These are phyloP conservation scores for Tamias sibiricus DNA, from an alignment of 2,113 vertebrate genomes.

Conservation along the genomic window DNA sequence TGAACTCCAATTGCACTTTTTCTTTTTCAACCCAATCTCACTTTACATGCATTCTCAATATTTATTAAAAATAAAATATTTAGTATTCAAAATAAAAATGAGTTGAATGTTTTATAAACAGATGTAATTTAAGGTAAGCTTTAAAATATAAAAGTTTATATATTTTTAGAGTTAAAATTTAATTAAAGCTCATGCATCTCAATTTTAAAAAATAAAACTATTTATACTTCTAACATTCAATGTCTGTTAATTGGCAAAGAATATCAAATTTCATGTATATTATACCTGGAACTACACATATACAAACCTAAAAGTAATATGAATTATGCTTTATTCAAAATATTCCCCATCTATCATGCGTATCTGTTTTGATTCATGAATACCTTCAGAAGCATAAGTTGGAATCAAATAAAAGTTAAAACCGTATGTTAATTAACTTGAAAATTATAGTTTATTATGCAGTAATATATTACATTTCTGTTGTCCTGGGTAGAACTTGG, in stretches of 20 bases:
- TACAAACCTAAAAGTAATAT: background rate
- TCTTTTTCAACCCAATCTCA: too few species aligned
- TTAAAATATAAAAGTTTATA: background rate
- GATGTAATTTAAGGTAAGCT: background rate
- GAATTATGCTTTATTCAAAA: background rate
- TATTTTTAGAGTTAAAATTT: background rate
- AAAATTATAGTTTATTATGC: background rate
- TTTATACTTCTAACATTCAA: background rate
- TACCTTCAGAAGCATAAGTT: background rate
- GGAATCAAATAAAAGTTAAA: background rate
- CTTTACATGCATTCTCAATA: too few species aligned
- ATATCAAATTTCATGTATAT: background rate
- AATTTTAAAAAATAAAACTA: slow-evolving; percentile 5
- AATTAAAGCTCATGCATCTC: background rate
- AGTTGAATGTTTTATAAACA: background rate
- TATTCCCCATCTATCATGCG: background rate
- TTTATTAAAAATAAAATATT: too few species aligned
- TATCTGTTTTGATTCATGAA: background rate
- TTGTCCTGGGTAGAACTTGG: background rate
- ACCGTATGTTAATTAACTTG: background rate
- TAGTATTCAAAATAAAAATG: too few species aligned
- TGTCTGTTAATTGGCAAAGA: background rate
- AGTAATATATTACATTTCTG: background rate
- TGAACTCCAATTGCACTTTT: background rate
- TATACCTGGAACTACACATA: background rate